Evolutionary conservation across 37 sponge, comb jelly and placozoan species (phyloP), one percentile per base, ranked within the genome.

Genomic region (Geodia barretti): DNA sequence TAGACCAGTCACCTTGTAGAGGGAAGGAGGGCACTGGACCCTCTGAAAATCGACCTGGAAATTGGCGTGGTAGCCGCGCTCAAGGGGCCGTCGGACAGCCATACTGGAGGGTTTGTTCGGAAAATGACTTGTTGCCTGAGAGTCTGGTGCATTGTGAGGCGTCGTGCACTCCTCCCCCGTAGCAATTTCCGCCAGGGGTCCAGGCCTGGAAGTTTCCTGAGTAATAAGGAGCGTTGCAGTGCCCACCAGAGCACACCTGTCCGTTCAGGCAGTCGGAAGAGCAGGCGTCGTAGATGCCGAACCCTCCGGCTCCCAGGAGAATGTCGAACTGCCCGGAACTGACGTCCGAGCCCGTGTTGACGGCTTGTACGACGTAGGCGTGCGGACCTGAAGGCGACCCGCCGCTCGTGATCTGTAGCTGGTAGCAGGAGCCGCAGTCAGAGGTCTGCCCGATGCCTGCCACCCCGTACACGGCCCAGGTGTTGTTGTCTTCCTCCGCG

Each of bases 221-320:
- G 66, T 39, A 78, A 28, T 63, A n/a, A 3, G 78, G 78, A 20
- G 78, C 65, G 64, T 78, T 78, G 65, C 78, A 78, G 39, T 78
- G 78, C 11, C 78, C 78, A 3, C 78, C 78, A 65, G 66, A 35
- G 39, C 78, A 78, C 66, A 63, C 66, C 33, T 25, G 64, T 24
- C 78, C 78, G 34, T 62, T 39, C 39, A 64, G 36, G 7, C 78
- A 78, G 28, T 78, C 78, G 34, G 78, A 78, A 3, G 66, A 34
- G 39, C 78, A 78, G 25, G 78, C 64, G 32, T 78, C 78, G 60
- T 78, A 78, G 7, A 78, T 78, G 5, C 78, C 78, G 64, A 78
- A 78, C 8, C 78, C 78, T 24, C 78, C 78, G 21, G 41, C 78
- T 64, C 78, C 78, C 3, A 78, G 7, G 20, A 78, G 63, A 24